These are phyloP conservation scores for Xenops minutus DNA, from an alignment of 2,797 vertebrate species.

Conservation along the genomic window DNA sequence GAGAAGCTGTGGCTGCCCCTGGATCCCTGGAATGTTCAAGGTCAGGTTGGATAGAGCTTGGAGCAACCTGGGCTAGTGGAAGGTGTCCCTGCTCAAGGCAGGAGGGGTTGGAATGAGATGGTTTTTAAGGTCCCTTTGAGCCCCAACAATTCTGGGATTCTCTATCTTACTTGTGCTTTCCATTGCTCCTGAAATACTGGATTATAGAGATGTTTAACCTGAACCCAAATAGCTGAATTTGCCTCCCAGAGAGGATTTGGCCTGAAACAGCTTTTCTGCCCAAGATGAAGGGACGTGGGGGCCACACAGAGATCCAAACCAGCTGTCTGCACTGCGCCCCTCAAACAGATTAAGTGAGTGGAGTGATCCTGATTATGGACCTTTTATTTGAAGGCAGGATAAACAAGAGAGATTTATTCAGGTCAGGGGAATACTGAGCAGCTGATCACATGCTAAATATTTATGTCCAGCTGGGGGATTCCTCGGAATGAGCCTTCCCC, in stretches of 20 bases:
- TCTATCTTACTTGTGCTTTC: background rate
- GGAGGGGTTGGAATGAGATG: too few relatives aligned
- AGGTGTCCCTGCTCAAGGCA: background rate
- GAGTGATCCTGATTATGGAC: background rate
- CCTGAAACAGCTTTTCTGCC: background rate
- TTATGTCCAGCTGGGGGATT: slow-evolving; percentile 19
- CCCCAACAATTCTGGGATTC: background rate
- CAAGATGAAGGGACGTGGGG: background rate
- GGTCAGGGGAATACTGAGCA: background rate
- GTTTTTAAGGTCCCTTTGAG: background rate
- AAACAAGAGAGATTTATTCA: slow-evolving; percentile 11
- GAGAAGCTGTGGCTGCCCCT: background rate
- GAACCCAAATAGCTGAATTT: background rate
- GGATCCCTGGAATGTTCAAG: background rate
- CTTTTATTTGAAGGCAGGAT: background rate
- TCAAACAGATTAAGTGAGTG: background rate
- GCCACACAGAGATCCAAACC: background rate
- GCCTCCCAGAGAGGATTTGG: background rate
- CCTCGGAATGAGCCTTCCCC: background rate
- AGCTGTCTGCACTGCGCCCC: fast-evolving
- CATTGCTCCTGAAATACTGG: background rate
- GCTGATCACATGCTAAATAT: slow-evolving; percentile 26
- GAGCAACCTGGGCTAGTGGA: background rate
- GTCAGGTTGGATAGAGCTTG: background rate
- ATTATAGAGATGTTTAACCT: background rate